phyloP scores from a whole-genome alignment of 2,888 invertebrate species.

The Lucinisca nassula region DNA sequence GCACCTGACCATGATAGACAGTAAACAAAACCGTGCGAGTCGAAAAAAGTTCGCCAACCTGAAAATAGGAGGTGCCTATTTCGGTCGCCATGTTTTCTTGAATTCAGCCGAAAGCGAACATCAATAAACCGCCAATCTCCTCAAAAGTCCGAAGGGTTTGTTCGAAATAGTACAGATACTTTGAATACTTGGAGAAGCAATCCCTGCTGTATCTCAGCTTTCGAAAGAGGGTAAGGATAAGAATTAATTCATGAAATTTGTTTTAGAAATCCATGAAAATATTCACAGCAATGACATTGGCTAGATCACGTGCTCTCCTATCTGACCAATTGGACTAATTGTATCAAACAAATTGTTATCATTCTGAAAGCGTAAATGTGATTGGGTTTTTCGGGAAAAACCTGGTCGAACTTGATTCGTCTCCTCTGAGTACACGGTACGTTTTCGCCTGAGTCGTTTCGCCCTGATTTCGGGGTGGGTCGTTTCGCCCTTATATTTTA shows the following conservation, averaged over 20 bases:
- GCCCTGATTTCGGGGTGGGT: too few relatives aligned
- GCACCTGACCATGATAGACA: too few relatives aligned
- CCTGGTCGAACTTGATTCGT: too few relatives aligned
- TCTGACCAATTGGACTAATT: conserved; percentile 48
- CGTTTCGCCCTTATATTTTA: too few relatives aligned
- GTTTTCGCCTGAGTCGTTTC: too few relatives aligned
- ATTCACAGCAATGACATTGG: conserved; percentile 70
- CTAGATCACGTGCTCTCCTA: conserved; percentile 70
- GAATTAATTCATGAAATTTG: neutral
- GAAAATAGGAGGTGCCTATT: conserved; percentile 84
- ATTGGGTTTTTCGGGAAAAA: neutral
- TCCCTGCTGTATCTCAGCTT: neutral
- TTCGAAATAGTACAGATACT: neutral
- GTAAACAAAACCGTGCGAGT: too few relatives aligned
- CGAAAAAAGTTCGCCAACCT: conserved; percentile 68
- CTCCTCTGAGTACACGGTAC: too few relatives aligned
- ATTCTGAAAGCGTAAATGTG: neutral
- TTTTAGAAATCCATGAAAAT: conserved; percentile 39
- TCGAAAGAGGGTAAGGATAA: neutral
- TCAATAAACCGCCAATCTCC: neutral
- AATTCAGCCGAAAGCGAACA: conserved; percentile 41
- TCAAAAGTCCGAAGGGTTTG: neutral
- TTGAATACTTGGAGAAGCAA: neutral
- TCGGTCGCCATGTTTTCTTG: conserved; percentile 82
- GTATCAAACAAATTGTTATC: neutral